Evolutionary conservation across 2,888 invertebrate species (phyloP).

Genomic region (Suillia variegata): DNA sequence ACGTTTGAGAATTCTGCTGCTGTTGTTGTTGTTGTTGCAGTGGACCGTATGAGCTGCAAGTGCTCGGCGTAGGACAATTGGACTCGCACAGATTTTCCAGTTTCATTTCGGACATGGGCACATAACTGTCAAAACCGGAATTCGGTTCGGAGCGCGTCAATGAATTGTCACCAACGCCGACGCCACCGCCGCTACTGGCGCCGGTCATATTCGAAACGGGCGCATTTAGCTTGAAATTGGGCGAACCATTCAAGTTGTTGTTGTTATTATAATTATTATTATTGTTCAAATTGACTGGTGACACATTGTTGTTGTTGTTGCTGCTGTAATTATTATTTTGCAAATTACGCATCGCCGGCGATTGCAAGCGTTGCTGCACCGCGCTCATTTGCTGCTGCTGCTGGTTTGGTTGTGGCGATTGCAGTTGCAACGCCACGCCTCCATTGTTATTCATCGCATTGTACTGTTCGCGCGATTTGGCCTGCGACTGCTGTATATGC

Average conservation of each 20-base stretch:
- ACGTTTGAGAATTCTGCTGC: constrained; percentile 1
- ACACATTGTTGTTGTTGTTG: constrained; percentile 31
- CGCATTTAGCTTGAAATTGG: constrained; percentile 60
- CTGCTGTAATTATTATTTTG: constrained; percentile 32
- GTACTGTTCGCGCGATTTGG: constrained; percentile 58
- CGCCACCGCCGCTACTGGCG: too few relatives aligned
- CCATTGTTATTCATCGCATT: constrained; percentile 54
- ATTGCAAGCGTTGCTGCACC: constrained; percentile 53
- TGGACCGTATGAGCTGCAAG: constrained; percentile 64
- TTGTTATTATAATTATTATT: constrained; percentile 38
- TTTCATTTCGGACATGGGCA: constrained; percentile 56
- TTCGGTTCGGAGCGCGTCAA: constrained; percentile 55
- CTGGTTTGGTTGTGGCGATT: constrained; percentile 12
- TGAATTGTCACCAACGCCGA: constrained; percentile 30
- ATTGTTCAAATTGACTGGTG: constrained; percentile 22
- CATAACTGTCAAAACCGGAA: constrained; percentile 60
- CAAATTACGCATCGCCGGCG: constrained; percentile 48
- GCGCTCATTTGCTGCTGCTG: constrained; percentile 33
- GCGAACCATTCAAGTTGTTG: constrained; percentile 45
- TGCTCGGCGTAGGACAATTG: constrained; percentile 65
- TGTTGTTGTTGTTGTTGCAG: constrained; percentile 20
- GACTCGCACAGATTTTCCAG: constrained; percentile 60
- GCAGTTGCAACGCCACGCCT: constrained; percentile 17
- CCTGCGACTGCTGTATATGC: constrained; percentile 60
- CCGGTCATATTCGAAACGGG: constrained; percentile 55